A percentile compares a stretch with the other conserved stretches of the same genome.
phyloP scores from a whole-genome alignment of 2,113 vertebrate species.

The Mystacornis crossleyi region DNA sequence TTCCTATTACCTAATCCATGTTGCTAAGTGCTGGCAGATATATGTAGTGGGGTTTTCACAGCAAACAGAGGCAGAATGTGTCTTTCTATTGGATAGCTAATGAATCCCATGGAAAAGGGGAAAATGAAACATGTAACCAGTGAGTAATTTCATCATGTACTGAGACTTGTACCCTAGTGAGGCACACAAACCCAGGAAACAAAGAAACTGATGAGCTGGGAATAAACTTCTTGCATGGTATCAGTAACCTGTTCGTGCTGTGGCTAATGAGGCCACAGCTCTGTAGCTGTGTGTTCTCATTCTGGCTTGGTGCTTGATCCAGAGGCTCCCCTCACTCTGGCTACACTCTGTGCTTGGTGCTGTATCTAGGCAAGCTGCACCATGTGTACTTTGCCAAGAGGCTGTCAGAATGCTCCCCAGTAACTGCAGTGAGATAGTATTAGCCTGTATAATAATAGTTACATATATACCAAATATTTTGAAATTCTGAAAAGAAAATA shows the following conservation, averaged over 20 bases:
- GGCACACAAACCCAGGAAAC: not conserved
- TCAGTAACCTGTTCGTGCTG: not conserved
- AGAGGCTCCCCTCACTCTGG: not conserved
- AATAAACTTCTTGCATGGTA: not conserved
- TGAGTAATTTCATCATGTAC: not conserved
- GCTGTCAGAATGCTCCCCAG: not conserved
- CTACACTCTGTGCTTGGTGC: not conserved
- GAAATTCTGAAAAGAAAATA: not conserved
- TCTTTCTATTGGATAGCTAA: not conserved
- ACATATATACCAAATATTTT: not conserved
- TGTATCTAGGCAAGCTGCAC: not conserved
- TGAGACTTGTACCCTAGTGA: not conserved
- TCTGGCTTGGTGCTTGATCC: not conserved
- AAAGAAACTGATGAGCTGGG: not conserved
- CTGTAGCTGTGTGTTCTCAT: fast-evolving
- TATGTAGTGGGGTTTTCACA: not conserved
- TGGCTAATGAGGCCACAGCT: not conserved
- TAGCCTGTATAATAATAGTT: not conserved
- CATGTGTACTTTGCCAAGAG: not conserved
- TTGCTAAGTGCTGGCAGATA: not conserved
- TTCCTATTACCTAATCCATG: not conserved
- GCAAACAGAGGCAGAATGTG: not conserved
- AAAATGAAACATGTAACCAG: not conserved
- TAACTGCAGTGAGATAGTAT: not conserved
- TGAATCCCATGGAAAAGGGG: not conserved